A percentile compares a stretch with the other conserved stretches of the same genome.
phyloP scores from a whole-genome alignment of 64 coral and sea anemone species.

The Montipora capricornis region DNA sequence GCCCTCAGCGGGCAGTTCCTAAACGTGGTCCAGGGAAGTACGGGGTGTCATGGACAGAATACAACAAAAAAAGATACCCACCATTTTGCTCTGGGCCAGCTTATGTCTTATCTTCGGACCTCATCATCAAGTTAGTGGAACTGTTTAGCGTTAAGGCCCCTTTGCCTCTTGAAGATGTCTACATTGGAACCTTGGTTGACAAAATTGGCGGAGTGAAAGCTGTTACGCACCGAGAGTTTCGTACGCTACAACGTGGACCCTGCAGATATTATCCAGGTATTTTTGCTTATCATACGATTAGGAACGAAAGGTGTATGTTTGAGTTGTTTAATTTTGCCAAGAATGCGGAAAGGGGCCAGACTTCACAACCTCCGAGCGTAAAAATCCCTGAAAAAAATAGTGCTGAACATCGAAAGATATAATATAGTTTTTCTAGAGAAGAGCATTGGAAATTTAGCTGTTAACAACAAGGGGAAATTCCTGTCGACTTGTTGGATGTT shows the following conservation, averaged over 20 bases:
- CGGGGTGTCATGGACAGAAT: not conserved
- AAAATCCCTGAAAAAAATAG: too few species aligned
- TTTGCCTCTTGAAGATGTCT: slow-evolving; percentile 17
- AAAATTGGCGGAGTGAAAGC: not conserved
- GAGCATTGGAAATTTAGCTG: too few species aligned
- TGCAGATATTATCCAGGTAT: not conserved
- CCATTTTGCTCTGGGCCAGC: not conserved
- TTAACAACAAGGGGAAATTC: too few species aligned
- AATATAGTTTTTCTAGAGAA: too few species aligned
- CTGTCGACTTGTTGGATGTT: too few species aligned
- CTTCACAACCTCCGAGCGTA: too few species aligned
- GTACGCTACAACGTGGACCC: not conserved
- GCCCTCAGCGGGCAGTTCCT: not conserved
- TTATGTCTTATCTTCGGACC: not conserved
- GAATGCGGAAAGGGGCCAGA: not conserved
- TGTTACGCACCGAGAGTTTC: not conserved
- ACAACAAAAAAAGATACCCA: not conserved
- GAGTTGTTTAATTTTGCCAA: not conserved
- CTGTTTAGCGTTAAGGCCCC: not conserved
- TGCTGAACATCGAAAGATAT: too few species aligned
- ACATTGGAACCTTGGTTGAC: not conserved
- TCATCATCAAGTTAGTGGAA: not conserved
- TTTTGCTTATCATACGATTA: not conserved
- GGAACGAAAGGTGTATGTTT: not conserved
- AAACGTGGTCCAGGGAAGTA: not conserved